These are phyloP conservation scores for Cantharis nigra DNA, from an alignment of 2,888 invertebrate species.

Conservation along the genomic window DNA sequence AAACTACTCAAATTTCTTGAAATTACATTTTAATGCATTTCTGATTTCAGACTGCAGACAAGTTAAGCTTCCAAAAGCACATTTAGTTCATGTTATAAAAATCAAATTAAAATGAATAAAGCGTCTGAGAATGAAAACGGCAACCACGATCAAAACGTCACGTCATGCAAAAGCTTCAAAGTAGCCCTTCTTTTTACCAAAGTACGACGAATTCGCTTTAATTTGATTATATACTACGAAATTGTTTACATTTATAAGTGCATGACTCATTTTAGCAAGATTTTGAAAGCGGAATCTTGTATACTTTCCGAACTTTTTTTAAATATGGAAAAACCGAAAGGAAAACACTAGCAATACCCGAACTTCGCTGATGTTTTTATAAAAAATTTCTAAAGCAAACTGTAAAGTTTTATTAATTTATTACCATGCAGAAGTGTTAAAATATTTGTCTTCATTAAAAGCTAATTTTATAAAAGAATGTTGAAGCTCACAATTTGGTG, in stretches of 20 bases:
- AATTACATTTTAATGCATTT: too few species aligned
- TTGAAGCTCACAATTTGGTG: neutral
- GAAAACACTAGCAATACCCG: neutral
- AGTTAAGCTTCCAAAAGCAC: neutral
- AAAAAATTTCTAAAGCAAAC: neutral
- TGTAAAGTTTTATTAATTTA: neutral
- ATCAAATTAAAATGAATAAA: neutral
- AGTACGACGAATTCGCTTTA: neutral
- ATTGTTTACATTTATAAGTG: neutral
- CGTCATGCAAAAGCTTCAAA: neutral
- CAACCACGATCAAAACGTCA: neutral
- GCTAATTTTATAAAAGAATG: constrained; percentile 7
- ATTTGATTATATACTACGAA: neutral
- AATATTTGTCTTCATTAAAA: constrained; percentile 9
- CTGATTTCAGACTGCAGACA: neutral
- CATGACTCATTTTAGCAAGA: neutral
- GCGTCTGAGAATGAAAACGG: neutral
- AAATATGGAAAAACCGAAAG: neutral
- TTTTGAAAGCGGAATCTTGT: neutral
- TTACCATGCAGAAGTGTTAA: constrained; percentile 2
- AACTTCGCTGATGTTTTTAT: neutral
- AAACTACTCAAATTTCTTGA: too few species aligned
- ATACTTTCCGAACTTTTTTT: neutral
- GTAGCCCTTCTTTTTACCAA: neutral
- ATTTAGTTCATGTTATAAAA: neutral